Evolutionary conservation across 2,888 invertebrate species (phyloP).

Genomic region (Oscheius sp.): DNA sequence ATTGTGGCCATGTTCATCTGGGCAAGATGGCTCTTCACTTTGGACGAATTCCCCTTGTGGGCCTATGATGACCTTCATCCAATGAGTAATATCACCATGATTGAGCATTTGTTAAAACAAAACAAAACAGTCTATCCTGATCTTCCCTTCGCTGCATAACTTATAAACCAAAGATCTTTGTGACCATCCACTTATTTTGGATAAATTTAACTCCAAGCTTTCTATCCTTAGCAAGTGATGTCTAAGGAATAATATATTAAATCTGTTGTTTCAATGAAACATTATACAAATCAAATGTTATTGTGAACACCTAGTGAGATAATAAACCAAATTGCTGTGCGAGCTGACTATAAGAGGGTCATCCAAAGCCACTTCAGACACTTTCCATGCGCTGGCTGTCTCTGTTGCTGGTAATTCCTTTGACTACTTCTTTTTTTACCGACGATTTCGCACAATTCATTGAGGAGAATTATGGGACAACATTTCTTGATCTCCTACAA

Average conservation of each 20-base stretch:
- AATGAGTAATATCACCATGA: conserved; percentile 36
- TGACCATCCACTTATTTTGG: not conserved
- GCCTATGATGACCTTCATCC: conserved; percentile 43
- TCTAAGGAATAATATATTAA: not conserved
- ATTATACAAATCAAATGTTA: conserved; percentile 12
- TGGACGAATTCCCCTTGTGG: conserved; percentile 59
- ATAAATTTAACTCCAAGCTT: conserved; percentile 16
- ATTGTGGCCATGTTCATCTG: conserved; percentile 51
- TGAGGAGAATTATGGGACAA: conserved; percentile 46
- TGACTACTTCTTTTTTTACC: conserved; percentile 38
- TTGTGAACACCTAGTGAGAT: not conserved
- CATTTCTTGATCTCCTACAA: conserved; percentile 44
- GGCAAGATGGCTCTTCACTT: conserved; percentile 50
- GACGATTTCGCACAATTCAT: conserved; percentile 49
- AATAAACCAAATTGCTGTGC: conserved; percentile 7
- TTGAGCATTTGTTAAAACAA: conserved; percentile 20
- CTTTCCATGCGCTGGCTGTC: not conserved
- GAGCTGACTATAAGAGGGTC: conserved; percentile 10
- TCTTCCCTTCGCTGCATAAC: conserved; percentile 23
- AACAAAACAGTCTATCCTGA: conserved; percentile 32
- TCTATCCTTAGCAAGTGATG: not conserved
- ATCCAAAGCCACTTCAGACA: not conserved
- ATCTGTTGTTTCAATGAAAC: conserved; percentile 34
- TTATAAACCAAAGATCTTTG: not conserved
- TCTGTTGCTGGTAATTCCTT: not conserved